phyloP scores from a whole-genome alignment of 2,888 invertebrate genomes.

The Eristalis arbustorum region DNA sequence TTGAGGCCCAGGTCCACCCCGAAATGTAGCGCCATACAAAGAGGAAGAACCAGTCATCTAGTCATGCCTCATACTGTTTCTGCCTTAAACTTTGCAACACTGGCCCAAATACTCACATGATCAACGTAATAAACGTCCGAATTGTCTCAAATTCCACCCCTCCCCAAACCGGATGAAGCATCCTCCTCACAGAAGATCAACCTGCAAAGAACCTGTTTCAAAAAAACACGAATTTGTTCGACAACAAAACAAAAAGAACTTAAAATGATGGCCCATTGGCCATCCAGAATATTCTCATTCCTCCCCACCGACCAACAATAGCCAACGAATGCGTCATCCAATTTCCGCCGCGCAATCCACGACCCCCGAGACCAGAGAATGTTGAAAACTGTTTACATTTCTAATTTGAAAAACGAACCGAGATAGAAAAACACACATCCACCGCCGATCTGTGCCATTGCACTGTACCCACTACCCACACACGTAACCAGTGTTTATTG shows the following conservation, averaged over 20 bases:
- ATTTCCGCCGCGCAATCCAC: conserved; percentile 18
- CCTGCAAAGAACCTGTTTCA: neutral
- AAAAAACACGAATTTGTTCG: neutral
- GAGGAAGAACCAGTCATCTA: no score
- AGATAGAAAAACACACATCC: conserved; percentile 11
- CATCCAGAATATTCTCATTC: neutral
- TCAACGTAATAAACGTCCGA: neutral
- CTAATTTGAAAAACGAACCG: conserved; percentile 29
- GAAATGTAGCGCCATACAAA: no score
- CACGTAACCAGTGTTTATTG: conserved; percentile 36
- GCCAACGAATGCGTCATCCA: conserved; percentile 7
- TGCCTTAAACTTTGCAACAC: no score
- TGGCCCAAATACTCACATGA: no score
- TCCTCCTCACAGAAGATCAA: neutral
- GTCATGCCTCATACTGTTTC: no score
- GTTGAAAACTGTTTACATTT: conserved; percentile 44
- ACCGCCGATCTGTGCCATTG: neutral
- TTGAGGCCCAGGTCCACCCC: no score
- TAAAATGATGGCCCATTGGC: neutral
- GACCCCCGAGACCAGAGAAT: neutral
- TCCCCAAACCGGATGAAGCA: neutral
- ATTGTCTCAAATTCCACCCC: neutral
- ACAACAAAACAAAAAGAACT: neutral
- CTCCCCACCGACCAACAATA: neutral
- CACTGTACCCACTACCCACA: neutral